Base-by-base conservation (phyloP, 2,888 invertebrate species). In the Diadegma fenestrale region DNA sequence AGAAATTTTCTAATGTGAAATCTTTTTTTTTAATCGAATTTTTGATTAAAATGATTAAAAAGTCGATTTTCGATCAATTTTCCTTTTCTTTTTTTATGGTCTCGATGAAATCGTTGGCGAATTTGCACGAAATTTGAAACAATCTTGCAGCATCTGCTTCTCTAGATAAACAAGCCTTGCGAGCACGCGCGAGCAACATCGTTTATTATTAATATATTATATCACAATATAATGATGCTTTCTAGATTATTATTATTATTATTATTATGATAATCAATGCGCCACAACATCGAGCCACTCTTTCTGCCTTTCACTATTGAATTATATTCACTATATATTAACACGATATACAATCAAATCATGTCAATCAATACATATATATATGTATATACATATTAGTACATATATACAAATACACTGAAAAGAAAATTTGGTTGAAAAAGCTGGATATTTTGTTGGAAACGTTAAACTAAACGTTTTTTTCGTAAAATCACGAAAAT, bases 331-430 rank as follows among this genome's bases (percentile, higher is more conserved):
- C 88, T 88, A 88, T 79, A 88, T 79, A 82, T 69, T 71, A 82
- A 85, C 78, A 88, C 81, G 81, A 86, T 85, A 81, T 86, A 88
- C 88, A 88, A 85, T 86, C 78, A 73, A 87, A 84, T 84, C 84
- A 78, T 79, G 78, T 73, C 81, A 82, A 82, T 79, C 64, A 37
- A 79, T 83, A 79, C 71, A 84, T 82, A 77, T 76, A 77, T 76
- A 64, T 81, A 75, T 85, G 78, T 66, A 63, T 68, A 41, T 48
- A 63, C 54, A 78, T 58, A 45, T 17, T 45, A 73, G 45, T 78
- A 88, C 58, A 79, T 72, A 84, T 66, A 66, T 71, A 73, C 72
- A 71, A 64, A 82, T 75, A n/a, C n/a, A n/a, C n/a, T n/a, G n/a
- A n/a, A n/a, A n/a, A n/a, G n/a, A n/a, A n/a, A n/a, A n/a, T n/a